Evolutionary conservation across 2,888 invertebrate genomes (phyloP).

Genomic region (Diplazon laetatorius): DNA sequence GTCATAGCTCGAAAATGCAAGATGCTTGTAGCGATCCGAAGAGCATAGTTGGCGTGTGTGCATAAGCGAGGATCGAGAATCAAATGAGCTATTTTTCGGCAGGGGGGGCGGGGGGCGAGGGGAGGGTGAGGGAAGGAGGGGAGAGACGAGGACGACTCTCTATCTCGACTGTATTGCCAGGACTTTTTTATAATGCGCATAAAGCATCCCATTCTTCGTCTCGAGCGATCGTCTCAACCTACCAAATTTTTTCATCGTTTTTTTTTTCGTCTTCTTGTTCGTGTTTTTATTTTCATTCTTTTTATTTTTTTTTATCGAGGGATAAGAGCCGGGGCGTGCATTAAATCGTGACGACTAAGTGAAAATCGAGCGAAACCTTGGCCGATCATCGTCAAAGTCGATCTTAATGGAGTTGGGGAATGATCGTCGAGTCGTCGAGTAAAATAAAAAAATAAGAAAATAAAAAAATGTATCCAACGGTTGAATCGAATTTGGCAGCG

Average conservation of each 20-base stretch:
- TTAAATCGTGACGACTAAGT: conserved; percentile 40
- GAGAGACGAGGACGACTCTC: conserved; percentile 53
- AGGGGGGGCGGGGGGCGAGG: too few species aligned
- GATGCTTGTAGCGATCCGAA: conserved; percentile 72
- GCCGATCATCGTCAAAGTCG: conserved; percentile 21
- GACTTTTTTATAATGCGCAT: conserved; percentile 35
- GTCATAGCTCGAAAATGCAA: conserved; percentile 80
- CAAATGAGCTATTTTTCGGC: conserved; percentile 75
- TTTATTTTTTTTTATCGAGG: conserved; percentile 14
- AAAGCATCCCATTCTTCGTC: conserved; percentile 38
- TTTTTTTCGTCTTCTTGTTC: conserved; percentile 2
- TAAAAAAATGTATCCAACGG: neutral
- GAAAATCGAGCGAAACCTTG: conserved; percentile 26
- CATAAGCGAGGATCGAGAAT: conserved; percentile 70
- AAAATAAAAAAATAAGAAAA: too few species aligned
- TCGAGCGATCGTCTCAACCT: conserved; percentile 11
- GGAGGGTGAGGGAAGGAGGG: too few species aligned
- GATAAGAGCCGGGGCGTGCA: conserved; percentile 11
- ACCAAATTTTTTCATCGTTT: neutral
- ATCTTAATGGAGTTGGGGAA: conserved; percentile 43
- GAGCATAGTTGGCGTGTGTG: neutral
- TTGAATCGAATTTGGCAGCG: conserved; percentile 49
- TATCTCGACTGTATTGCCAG: conserved; percentile 32
- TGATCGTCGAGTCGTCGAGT: conserved; percentile 37
- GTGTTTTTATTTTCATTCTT: neutral